Base-by-base conservation (phyloP, 2,113 vertebrate genomes). In the Pollimyrus isidori region DNA sequence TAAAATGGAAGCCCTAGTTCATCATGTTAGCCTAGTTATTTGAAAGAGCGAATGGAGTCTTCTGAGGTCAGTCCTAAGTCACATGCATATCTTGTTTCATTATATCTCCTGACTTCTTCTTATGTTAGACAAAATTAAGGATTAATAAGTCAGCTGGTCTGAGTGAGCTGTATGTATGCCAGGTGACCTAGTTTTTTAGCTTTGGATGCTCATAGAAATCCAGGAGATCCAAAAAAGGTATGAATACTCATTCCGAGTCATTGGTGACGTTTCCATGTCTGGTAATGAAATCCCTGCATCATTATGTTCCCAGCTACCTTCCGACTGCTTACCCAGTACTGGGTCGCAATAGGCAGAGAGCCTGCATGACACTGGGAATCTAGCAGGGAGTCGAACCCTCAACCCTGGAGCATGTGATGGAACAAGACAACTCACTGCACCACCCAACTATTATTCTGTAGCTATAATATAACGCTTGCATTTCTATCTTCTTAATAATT, bases 1-100 rank as follows among this genome's bases (percentile, higher is more conserved):
- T 91, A 89, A 92, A 91, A 91, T 89, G 30, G 88, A 88, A 65
- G 56, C 50, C 94, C 94, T 93, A 94, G 94, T 95, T 95, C 39
- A 95, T 96, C 95, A 95, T 93, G 92, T 93, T 95, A 96, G 91
- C 95, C 95, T 92, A 95, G 93, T 95, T 95, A 93, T 89, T 93
- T 93, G 93, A 94, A 94, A 92, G 93, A 85, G 91, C 88, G 85
- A 83, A 30, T 86, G 58, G 83, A 65, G 85, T 52, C 58, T 50
- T 86, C 89, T 92, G 93, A 93, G 94, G 93, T 93, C 92, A 93
- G 82, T 48, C 76, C 83, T 76, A 23, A 30, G 91, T 89, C 87
- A 13, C 88, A 88, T 45, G 91, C 90, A 86, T 45, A 23, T n/a
- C 46, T 39, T 48, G 26, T 39, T 30, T 50, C 88, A 50, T 80